Base-by-base conservation (phyloP, 2,797 vertebrate genomes). In the Pantherophis vulpinus region DNA sequence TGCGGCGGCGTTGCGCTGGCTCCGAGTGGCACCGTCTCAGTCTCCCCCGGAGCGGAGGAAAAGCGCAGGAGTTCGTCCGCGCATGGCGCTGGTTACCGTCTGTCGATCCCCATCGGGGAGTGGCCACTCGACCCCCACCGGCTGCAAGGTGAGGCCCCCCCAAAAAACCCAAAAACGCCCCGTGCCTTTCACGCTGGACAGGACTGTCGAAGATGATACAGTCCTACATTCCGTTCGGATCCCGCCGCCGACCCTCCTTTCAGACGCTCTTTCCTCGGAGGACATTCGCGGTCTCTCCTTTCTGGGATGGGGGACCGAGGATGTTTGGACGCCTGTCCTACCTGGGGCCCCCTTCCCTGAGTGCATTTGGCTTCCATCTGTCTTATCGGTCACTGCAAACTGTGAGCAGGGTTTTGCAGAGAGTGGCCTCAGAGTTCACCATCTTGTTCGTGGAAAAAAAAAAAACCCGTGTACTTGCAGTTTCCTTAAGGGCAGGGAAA, bases 1-100 rank as follows among this genome's bases (percentile, higher is more conserved):
- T 18, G 60, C n/a, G 89, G 94, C 90, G 29, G 61, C 60, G 54
- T 47, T 63, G 89, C 47, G 55, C 88, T 25, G 91, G 83, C 90
- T 59, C 59, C 59, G 3, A 70, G 51, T 63, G 86, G 89, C 61
- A 60, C 87, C 29, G 27, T 20, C 94, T 32, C 79, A 83, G 32
- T 74, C 83, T 87, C 79, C 58, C 87, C 32, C 61, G 42, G 54
- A 87, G 90, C 90, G 56, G 93, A 94, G 54, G 55, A 88, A 87
- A 94, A 79, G 89, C 91, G 91, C 83, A 58, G 12, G 7, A 23
- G 37, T 79, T 94, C 56, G 83, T 79, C 94, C 59, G 83, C 88
- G 91, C 93, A 98, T 98, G 97, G 97, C 97, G 91, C 95, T 98
- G 94, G 97, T 98, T 63, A 98, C 97, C 10, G 97, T 98, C 89